Conservation (phyloP, 1,140 invertebrate species). For the Drosophila tristis region DNA sequence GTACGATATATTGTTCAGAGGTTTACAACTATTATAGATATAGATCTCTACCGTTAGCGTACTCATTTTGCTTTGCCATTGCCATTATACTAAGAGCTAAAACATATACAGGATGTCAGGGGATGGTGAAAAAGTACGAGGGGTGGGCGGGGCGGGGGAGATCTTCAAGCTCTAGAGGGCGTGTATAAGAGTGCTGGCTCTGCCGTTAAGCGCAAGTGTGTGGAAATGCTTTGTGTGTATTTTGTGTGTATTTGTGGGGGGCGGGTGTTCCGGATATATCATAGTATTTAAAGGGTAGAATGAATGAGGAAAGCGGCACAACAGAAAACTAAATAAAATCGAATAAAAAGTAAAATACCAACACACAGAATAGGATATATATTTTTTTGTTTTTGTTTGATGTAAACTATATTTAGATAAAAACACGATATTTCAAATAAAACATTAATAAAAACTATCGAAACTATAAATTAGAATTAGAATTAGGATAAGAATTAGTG, state of each 20-base stretch:
- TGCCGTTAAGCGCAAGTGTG: neutral
- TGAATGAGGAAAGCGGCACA: conserved; percentile 63
- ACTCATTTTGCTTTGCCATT: conserved; percentile 61
- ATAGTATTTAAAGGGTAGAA: conserved; percentile 28
- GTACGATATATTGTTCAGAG: conserved; percentile 39
- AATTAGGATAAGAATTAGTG: conserved; percentile 70
- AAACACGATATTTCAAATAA: conserved; percentile 63
- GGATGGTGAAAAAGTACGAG: conserved; percentile 2
- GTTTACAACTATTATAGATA: conserved; percentile 59
- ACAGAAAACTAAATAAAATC: conserved; percentile 62
- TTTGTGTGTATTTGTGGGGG: conserved; percentile 17
- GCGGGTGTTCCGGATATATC: conserved; percentile 26
- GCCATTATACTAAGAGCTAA: conserved; percentile 70
- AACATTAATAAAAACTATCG: conserved; percentile 76
- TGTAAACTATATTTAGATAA: conserved; percentile 76
- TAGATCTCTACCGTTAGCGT: conserved; percentile 66
- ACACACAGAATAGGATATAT: conserved; percentile 76
- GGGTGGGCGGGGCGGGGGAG: neutral
- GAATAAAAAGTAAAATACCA: conserved; percentile 69
- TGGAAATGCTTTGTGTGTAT: conserved; percentile 31
- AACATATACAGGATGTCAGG: conserved; percentile 54
- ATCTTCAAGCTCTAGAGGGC: neutral
- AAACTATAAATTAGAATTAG: conserved; percentile 78
- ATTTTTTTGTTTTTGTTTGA: conserved; percentile 52
- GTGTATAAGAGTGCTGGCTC: conserved; percentile 4